Evolutionary conservation across 2,113 vertebrate genomes (phyloP).

Genomic region (Neolamprologus kungweensis): DNA sequence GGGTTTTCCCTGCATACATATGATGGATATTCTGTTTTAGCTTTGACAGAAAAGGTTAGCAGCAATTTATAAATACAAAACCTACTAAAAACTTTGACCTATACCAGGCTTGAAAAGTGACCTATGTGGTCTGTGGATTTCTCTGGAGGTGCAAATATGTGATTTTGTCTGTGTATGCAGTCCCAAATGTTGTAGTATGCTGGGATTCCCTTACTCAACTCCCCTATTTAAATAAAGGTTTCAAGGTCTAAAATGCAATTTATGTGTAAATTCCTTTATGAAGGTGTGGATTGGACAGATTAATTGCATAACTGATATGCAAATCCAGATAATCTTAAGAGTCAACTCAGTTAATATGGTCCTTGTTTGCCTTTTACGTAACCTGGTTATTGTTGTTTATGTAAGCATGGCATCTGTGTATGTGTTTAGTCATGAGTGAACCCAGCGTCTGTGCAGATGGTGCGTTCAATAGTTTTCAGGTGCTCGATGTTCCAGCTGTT

Average conservation of each 20-base stretch:
- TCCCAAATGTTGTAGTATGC: neutral
- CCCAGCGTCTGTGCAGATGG: conserved; percentile 16
- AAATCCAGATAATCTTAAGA: conserved; percentile 36
- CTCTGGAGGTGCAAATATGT: neutral
- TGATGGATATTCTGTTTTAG: neutral
- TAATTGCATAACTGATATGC: conserved; percentile 27
- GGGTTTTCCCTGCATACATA: neutral
- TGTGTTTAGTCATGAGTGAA: conserved; percentile 19
- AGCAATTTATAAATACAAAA: neutral
- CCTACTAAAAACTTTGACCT: neutral
- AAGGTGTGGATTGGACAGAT: neutral
- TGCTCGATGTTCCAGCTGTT: conserved; percentile 14
- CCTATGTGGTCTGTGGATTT: neutral
- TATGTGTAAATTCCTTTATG: neutral
- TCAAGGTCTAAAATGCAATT: neutral
- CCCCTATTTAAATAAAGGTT: neutral
- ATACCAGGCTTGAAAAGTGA: neutral
- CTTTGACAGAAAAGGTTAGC: neutral
- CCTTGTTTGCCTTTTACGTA: conserved; percentile 37
- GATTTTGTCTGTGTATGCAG: neutral
- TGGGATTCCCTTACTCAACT: neutral
- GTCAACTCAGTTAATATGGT: conserved; percentile 18
- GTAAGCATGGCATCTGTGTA: conserved; percentile 15
- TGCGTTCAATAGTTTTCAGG: conserved; percentile 17
- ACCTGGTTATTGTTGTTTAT: conserved; percentile 39